These are phyloP conservation scores for Colletes collaris DNA, from an alignment of 2,888 invertebrate species.

Conservation along the genomic window DNA sequence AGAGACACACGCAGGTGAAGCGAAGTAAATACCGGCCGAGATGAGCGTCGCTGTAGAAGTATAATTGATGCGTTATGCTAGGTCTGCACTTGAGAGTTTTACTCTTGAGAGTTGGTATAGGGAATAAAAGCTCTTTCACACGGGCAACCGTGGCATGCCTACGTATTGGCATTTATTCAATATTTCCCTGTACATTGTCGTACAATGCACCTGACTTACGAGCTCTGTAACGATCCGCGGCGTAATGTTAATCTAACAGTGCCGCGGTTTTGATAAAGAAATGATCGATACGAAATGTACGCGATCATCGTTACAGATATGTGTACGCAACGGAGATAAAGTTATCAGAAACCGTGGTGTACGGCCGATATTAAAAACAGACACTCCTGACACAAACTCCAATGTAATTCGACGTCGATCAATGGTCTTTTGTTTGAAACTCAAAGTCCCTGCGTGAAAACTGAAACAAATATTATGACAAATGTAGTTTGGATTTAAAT, in stretches of 20 bases:
- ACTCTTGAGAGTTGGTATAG: too few relatives aligned
- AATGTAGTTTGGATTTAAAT: too few relatives aligned
- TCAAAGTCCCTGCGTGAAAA: too few relatives aligned
- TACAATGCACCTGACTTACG: too few relatives aligned
- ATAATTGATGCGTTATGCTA: not conserved
- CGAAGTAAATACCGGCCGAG: not conserved
- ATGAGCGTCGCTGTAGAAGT: not conserved
- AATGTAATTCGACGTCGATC: not conserved
- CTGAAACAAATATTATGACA: too few relatives aligned
- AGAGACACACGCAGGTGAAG: not conserved
- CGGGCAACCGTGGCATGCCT: too few relatives aligned
- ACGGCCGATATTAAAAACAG: not conserved
- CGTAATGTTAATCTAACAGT: slow-evolving; percentile 9
- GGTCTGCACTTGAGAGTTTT: too few relatives aligned
- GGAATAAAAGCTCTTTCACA: too few relatives aligned
- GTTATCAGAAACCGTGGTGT: slow-evolving; percentile 18
- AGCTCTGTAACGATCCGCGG: not conserved
- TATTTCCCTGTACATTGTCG: too few relatives aligned
- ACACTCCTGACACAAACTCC: not conserved
- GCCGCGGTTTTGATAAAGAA: slow-evolving; percentile 25
- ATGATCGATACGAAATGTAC: slow-evolving; percentile 34
- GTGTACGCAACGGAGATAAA: slow-evolving; percentile 27
- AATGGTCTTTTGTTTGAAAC: not conserved
- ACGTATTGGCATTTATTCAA: not conserved
- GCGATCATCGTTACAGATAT: slow-evolving; percentile 12